Evolutionary conservation across 2,888 invertebrate species (phyloP).

Genomic region (Uloborus plumipes): DNA sequence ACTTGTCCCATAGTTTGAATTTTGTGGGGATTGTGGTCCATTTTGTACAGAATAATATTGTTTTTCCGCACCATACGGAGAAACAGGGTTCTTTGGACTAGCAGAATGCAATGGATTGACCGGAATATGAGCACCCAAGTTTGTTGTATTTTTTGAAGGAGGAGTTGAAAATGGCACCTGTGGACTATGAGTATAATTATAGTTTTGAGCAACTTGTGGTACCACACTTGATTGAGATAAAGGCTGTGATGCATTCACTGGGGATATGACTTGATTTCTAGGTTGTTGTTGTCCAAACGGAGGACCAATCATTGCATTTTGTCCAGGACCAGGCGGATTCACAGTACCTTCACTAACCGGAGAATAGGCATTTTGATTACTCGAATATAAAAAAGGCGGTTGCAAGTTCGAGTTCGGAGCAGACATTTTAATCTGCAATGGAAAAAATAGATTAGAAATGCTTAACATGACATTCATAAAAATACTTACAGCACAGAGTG

Average conservation of each 20-base stretch:
- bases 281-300: constrained; percentile 2
- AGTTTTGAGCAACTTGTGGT: constrained; percentile 46
- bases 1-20: constrained; percentile 19
- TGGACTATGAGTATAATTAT: constrained; percentile 18
- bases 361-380: constrained; percentile 38
- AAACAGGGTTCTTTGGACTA: constrained; percentile 34
- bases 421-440: constrained; percentile 32
- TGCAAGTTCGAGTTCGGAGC: constrained; percentile 42
- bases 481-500: no score
- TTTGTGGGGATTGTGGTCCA: constrained; percentile 31
- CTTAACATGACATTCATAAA: no score
- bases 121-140: not conserved
- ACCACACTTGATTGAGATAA: constrained; percentile 4
- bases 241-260: constrained; percentile 21
- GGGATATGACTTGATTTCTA: constrained; percentile 13
- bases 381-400: constrained; percentile 29
- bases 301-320: constrained; percentile 17
- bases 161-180: constrained; percentile 2
- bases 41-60: constrained; percentile 25
- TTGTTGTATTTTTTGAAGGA: not conserved
- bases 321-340: constrained; percentile 12
- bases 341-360: constrained; percentile 3
- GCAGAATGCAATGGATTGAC: constrained; percentile 7
- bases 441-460: constrained; percentile 8
- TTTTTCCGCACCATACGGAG: constrained; percentile 1